Percentiles rank a stretch among this genome's conserved stretches.
These are phyloP conservation scores for Taxidea taxus DNA, from an alignment of 2,113 vertebrate genomes.

Conservation along the genomic window DNA sequence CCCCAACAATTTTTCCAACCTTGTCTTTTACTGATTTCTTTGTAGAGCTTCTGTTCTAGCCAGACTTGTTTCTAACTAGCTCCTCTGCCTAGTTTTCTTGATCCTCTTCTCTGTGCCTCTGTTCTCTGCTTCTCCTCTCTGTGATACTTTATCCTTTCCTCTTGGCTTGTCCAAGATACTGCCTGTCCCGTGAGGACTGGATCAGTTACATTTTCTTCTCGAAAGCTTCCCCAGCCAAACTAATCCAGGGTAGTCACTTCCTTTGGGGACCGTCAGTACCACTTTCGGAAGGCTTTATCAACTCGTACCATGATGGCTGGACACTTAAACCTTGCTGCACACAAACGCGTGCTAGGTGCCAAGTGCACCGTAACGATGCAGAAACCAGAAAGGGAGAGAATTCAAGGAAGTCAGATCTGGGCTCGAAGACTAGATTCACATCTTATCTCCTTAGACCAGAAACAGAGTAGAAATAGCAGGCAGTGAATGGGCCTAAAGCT, in stretches of 20 bases:
- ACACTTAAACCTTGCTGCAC: no score
- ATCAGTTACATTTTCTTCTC: not conserved
- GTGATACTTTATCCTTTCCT: not conserved
- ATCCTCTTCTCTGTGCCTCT: not conserved
- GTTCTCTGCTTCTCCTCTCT: no score
- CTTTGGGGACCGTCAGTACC: fast-evolving
- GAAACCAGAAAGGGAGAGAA: not conserved
- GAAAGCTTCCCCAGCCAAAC: not conserved
- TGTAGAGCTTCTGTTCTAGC: not conserved
- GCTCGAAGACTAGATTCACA: not conserved
- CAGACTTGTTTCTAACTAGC: not conserved
- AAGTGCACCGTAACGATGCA: no score
- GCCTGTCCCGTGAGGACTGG: not conserved
- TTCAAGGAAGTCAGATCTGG: not conserved
- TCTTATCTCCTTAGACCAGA: not conserved
- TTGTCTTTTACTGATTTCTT: not conserved
- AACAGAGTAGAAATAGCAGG: not conserved
- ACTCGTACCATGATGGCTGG: fast-evolving
- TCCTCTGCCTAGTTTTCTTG: not conserved
- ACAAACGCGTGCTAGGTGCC: fast-evolving
- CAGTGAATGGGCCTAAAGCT: not conserved
- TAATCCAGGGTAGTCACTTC: fast-evolving
- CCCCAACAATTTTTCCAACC: not conserved
- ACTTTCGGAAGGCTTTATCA: not conserved
- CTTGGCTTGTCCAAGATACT: not conserved